Evolutionary conservation across 2,797 vertebrate species (phyloP), one percentile per base, ranked within the genome.

Genomic region (Sarcoramphus papa): DNA sequence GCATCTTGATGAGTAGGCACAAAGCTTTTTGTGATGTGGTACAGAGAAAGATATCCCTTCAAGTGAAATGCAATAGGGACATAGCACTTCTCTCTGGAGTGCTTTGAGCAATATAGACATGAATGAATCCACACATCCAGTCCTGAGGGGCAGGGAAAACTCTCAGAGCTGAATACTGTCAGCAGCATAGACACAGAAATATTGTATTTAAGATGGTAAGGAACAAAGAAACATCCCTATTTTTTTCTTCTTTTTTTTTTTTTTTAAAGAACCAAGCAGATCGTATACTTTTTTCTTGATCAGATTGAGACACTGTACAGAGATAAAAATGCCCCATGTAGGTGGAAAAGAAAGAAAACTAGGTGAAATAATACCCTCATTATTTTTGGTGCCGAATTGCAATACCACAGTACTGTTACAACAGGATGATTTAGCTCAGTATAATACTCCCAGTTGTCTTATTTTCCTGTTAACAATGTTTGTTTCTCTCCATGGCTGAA

Each of bases 381-480:
- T 95, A 92, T 88, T 90, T 96, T 67, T 85, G 64, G 48, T 89
- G 50, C 56, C 80, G 60, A 90, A 90, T 41, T 94, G 45, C 72
- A 91, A 5, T 43, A 89, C 60, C n/a, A 85, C 30, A 60, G 41
- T 45, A 63, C n/a, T 80, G 51, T 64, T 96, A 28, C 11, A 94
- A 84, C 30, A 92, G 59, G 59, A 79, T 91, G 88, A 92, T 93
- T 90, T 89, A 86, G 22, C 47, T 82, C 4, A 5, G 31, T 45
- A 28, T 83, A 95, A 92, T 74, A 27, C 43, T 91, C 86, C 72
- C 91, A 62, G 60, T 40, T 53, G 91, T 70, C 85, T 92, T 92
- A 63, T 94, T 96, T 96, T 92, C 75, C 53, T 50, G 60, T 88
- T 93, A 92, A 82, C 40, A 67, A 88, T 85, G 72, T 62, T 95